These are phyloP conservation scores for Conchocele bisecta DNA, from an alignment of 2,888 invertebrate genomes.

Conservation along the genomic window DNA sequence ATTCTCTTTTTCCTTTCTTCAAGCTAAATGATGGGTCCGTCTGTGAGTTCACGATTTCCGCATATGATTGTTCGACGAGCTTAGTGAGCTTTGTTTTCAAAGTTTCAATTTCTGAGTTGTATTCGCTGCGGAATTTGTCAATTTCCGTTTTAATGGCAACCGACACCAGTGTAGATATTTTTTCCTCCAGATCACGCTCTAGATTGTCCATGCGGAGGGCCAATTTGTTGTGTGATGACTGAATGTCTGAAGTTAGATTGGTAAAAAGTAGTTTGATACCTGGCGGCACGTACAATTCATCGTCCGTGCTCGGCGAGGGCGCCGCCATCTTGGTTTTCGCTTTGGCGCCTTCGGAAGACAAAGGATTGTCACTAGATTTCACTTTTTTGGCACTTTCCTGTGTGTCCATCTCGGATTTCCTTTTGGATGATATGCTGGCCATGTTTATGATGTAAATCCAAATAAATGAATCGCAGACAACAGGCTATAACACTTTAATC, in stretches of 20 bases:
- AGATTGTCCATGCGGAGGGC: not conserved
- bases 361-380: too few relatives aligned
- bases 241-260: not conserved
- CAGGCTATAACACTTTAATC: too few relatives aligned
- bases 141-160: slow-evolving; percentile 1
- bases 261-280: not conserved
- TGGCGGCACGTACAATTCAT: not conserved
- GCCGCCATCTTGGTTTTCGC: too few relatives aligned
- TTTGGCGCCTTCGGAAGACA: too few relatives aligned
- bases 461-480: too few relatives aligned
- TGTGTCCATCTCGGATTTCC: too few relatives aligned
- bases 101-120: slow-evolving; percentile 1
- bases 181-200: not conserved
- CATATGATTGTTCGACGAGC: not conserved
- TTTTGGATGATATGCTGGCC: too few relatives aligned
- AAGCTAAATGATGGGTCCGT: too few relatives aligned
- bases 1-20: not conserved
- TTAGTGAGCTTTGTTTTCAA: not conserved
- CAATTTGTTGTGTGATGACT: not conserved
- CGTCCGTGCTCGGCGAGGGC: too few relatives aligned
- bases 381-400: too few relatives aligned
- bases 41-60: slow-evolving; percentile 5
- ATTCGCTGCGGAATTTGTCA: not conserved
- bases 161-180: slow-evolving; percentile 3
- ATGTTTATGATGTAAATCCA: too few relatives aligned